Base-by-base conservation (phyloP, 2,113 vertebrate genomes). In the Carollia perspicillata region DNA sequence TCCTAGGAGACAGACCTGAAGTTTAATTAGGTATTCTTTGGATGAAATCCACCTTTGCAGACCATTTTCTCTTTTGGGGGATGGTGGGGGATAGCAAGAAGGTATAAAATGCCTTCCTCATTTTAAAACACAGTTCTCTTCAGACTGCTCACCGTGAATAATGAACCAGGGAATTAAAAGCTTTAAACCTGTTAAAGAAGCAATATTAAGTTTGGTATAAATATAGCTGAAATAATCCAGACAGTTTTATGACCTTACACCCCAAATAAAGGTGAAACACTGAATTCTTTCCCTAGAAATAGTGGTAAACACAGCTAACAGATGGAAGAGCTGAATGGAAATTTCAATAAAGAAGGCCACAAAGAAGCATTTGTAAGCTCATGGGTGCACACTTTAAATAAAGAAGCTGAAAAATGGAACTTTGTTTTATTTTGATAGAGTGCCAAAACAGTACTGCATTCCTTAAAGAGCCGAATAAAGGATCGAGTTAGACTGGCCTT, bases 241-340 rank as follows among this genome's bases (percentile, higher is more conserved):
- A 99, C 98, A 98, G 98, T 99, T 99, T 99, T 99, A 99, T 99
- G 98, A 98, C 98, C 98, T 98, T 98, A 98, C 98, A 97, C 98
- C 98, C 97, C 96, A 98, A 99, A 98, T 96, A 98, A 98, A 98
- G 98, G 98, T 98, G 97, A 99, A 98, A 98, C 51, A 90, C 97
- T 98, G 98, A 98, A 98, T 99, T 99, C 98, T 98, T 99, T 98
- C 98, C 98, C 97, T 97, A 97, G 98, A 97, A 98, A 98, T 95
- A 97, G 98, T 97, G 98, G 98, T 98, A 98, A 99, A 98, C 98
- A 98, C 95, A 97, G 98, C 97, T 98, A 98, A 98, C 98, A 99
- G 98, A 99, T 99, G 98, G 98, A 99, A 98, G 98, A 98, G 97
- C 96, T 98, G 98, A 98, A 98, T 98, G 98, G 98, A 98, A 99